Base-by-base conservation (phyloP, 1,140 invertebrate genomes). In the Meloidogyne floridensis region DNA sequence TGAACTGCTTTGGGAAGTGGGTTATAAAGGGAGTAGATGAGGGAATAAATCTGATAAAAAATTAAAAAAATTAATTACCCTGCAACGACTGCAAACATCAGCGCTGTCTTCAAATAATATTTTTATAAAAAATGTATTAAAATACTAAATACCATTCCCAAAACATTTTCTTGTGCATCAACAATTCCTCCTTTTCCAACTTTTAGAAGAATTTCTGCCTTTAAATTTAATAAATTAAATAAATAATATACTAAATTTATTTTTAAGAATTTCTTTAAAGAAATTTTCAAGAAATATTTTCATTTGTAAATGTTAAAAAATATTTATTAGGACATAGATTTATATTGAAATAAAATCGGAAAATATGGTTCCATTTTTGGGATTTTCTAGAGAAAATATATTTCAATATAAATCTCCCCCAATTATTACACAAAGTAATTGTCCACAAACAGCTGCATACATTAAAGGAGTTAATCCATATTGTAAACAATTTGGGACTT, bases 121-220 rank as follows among this genome's bases (percentile, higher is more conserved):
- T 32, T 32, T 32, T 32, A 32, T 32, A 32, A 32, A 32, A 32
- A 32, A 32, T 32, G 32, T 20, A 32, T 32, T 32, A 32, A 32
- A 32, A 32, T 32, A 32, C 20, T 20, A 59, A 15, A 15, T 65
- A 65, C 59, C 43, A 82, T 71, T 72, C 81, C 81, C 13, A 82
- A 69, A 8, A 82, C 69, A 54, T 82, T 82, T 70, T 82, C 81
- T 56, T 82, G 81, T 11, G 81, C 80, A 56, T 82, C 81, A 80
- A 81, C 42, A 72, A 13, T 15, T 15, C 9, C 42, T 15, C 59
- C 54, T 13, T 42, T 43, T 20, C 77, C 54, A 75, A 56, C 20
- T 10, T 32, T 42, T 20, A 51, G 18, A 76, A 53, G 47, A 20
- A 76, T 56, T 76, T 76, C 32, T 18, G 53, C 53, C 47, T 56